phyloP scores from a whole-genome alignment of 2,797 vertebrate genomes.

The Lithobates pipiens region DNA sequence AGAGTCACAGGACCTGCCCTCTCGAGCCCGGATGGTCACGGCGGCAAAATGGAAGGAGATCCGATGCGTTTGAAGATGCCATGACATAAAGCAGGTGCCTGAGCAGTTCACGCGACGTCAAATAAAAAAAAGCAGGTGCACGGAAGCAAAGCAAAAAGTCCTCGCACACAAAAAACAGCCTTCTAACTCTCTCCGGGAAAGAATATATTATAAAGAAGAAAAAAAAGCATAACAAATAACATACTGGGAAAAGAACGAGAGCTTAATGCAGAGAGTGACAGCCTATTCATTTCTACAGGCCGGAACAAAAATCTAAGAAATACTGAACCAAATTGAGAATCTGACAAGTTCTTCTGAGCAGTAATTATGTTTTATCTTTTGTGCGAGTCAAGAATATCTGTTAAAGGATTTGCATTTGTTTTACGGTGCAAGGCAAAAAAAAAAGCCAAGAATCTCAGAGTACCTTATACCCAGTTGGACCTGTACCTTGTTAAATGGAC shows the following conservation, averaged over 20 bases:
- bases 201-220: not conserved
- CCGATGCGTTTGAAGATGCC: constrained; percentile 65
- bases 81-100: constrained; percentile 83
- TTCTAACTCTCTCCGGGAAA: not conserved
- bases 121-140: constrained; percentile 46
- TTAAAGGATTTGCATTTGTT: constrained; percentile 69
- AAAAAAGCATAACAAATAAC: constrained; percentile 15
- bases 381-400: constrained; percentile 67
- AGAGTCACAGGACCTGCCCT: constrained; percentile 74
- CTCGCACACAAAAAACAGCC: too few relatives aligned
- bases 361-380: constrained; percentile 71
- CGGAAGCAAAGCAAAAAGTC: not conserved
- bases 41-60: constrained; percentile 73
- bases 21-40: constrained; percentile 73
- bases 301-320: constrained; percentile 37
- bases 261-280: constrained; percentile 34
- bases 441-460: not conserved
- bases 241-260: constrained; percentile 22
- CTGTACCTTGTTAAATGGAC: too few relatives aligned
- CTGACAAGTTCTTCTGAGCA: constrained; percentile 64
- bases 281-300: constrained; percentile 31
- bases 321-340: constrained; percentile 61
- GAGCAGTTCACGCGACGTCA: constrained; percentile 74
- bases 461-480: too few relatives aligned
- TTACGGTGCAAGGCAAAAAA: constrained; percentile 9